These are phyloP conservation scores for Gymnoscelis rufifasciata DNA, from an alignment of 2,888 invertebrate genomes.

Conservation along the genomic window DNA sequence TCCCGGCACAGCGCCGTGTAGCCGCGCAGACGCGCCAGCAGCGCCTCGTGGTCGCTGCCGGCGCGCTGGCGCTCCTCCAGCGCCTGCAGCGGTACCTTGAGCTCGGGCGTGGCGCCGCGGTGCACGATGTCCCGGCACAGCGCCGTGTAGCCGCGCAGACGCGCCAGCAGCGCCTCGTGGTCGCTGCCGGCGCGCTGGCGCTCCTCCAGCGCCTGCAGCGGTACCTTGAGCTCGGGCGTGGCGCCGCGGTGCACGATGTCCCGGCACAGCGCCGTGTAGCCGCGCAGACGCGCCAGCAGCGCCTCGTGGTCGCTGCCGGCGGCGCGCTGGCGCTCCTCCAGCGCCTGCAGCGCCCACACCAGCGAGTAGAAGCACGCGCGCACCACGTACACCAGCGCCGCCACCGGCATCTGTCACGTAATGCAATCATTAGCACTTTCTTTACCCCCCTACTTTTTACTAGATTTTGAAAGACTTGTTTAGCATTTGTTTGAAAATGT, in stretches of 20 bases:
- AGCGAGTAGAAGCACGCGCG: slow-evolving; percentile 92
- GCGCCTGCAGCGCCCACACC: slow-evolving; percentile 91
- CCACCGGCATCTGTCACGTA: too few species aligned
- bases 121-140: slow-evolving; percentile 76
- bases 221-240: slow-evolving; percentile 79
- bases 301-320: too few species aligned
- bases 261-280: slow-evolving; percentile 85
- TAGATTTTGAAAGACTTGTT: too few species aligned
- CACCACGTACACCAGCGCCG: slow-evolving; percentile 67
- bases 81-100: slow-evolving; percentile 65
- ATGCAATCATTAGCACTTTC: too few species aligned
- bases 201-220: slow-evolving; percentile 66
- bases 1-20: too few species aligned
- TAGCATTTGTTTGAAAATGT: too few species aligned
- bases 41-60: too few species aligned
- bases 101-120: slow-evolving; percentile 61
- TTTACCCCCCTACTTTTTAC: too few species aligned
- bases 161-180: too few species aligned
- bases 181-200: too few species aligned
- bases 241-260: slow-evolving; percentile 45
- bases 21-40: too few species aligned
- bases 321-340: slow-evolving; percentile 83
- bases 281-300: slow-evolving; percentile 82
- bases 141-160: too few species aligned
- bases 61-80: slow-evolving; percentile 76